Conservation (phyloP, 2,888 invertebrate species). For the Parnassius orleans region DNA sequence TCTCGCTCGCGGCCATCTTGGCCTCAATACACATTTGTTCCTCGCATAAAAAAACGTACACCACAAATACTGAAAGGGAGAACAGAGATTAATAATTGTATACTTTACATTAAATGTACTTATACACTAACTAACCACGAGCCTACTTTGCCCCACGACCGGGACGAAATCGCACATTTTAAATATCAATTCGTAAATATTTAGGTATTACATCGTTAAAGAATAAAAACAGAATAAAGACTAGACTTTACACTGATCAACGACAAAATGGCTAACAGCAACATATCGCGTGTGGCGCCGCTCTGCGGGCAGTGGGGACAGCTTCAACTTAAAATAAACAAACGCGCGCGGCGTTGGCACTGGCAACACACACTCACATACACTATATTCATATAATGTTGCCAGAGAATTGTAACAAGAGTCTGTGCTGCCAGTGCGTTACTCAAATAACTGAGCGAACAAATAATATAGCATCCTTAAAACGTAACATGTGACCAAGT, state of each 20-base stretch:
- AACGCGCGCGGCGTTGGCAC: slow-evolving; percentile 27
- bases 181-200: slow-evolving; percentile 78
- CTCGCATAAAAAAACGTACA: slow-evolving; percentile 67
- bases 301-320: slow-evolving; percentile 42
- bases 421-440: slow-evolving; percentile 32
- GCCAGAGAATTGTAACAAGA: slow-evolving; percentile 1
- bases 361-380: slow-evolving; percentile 30
- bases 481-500: slow-evolving; percentile 45
- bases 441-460: slow-evolving; percentile 45
- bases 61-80: slow-evolving; percentile 79
- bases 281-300: slow-evolving; percentile 58
- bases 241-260: slow-evolving; percentile 82
- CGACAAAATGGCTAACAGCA: slow-evolving; percentile 74
- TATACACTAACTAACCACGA: slow-evolving; percentile 76
- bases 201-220: slow-evolving; percentile 71
- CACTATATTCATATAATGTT: neutral
- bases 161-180: slow-evolving; percentile 70
- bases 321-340: slow-evolving; percentile 31
- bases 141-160: slow-evolving; percentile 59
- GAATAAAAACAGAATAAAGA: slow-evolving; percentile 80
- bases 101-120: slow-evolving; percentile 76
- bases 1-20: slow-evolving; percentile 33
- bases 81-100: slow-evolving; percentile 77
- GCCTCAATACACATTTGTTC: slow-evolving; percentile 42
- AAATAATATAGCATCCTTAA: slow-evolving; percentile 45